phyloP scores from a whole-genome alignment of 1,140 invertebrate genomes.

The Drosophila rhopaloa region DNA sequence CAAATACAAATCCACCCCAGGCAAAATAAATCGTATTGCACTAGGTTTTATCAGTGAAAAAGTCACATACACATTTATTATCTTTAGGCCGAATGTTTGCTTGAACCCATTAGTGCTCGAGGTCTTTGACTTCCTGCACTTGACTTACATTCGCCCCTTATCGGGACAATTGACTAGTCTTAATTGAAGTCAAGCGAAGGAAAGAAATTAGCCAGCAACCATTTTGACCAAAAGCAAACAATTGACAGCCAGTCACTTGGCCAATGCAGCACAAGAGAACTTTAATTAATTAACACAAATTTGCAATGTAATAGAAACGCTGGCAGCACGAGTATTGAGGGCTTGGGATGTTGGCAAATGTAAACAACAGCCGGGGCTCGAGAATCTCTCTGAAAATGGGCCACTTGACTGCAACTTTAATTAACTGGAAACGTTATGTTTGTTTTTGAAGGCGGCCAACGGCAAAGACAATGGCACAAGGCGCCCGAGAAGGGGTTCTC shows the following conservation, averaged over 20 bases:
- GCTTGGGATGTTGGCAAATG: conserved; percentile 29
- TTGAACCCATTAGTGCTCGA: conserved; percentile 6
- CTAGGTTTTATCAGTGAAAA: conserved; percentile 17
- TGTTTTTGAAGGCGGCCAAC: conserved; percentile 64
- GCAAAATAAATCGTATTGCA: conserved; percentile 1
- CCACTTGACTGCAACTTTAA: conserved; percentile 81
- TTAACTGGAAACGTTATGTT: conserved; percentile 81
- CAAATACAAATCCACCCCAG: not conserved
- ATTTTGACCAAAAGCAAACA: conserved; percentile 36
- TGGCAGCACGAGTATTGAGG: conserved; percentile 18
- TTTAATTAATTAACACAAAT: conserved; percentile 82
- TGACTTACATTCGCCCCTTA: conserved; percentile 35
- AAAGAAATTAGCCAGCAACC: conserved; percentile 33
- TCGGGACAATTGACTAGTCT: conserved; percentile 10
- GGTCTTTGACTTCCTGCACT: conserved; percentile 37
- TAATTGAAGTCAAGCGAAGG: conserved; percentile 20
- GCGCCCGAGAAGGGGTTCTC: conserved; percentile 13
- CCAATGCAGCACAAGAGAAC: conserved; percentile 32
- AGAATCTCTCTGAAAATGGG: conserved; percentile 39
- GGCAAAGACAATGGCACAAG: conserved; percentile 43
- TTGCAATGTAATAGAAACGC: conserved; percentile 69
- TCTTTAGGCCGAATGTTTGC: conserved; percentile 3
- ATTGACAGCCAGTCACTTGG: conserved; percentile 22
- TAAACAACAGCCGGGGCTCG: conserved; percentile 33
- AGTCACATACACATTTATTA: conserved; percentile 17